phyloP scores from a whole-genome alignment of 2,888 invertebrate genomes.

The Agonopterix subpropinquella region DNA sequence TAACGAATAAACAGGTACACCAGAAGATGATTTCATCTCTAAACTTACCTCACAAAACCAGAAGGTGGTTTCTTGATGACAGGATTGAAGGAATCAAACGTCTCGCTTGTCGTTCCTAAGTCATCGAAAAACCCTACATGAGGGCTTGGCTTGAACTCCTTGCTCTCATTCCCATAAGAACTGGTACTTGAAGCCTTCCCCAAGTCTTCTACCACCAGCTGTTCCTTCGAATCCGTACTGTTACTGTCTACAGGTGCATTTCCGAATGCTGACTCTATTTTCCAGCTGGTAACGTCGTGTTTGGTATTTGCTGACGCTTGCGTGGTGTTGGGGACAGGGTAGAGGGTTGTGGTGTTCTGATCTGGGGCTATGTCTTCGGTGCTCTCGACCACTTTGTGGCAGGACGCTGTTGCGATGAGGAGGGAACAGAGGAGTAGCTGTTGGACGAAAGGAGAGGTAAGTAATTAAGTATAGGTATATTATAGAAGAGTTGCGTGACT shows the following conservation, averaged over 20 bases:
- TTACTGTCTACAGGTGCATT: constrained; percentile 22
- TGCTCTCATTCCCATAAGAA: constrained; percentile 18
- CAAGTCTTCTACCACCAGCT: constrained; percentile 6
- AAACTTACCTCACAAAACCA: constrained; percentile 34
- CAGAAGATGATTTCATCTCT: too few species aligned
- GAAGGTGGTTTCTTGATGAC: constrained; percentile 30
- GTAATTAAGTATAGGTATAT: neutral
- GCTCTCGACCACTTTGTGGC: constrained; percentile 28
- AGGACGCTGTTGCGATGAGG: constrained; percentile 20
- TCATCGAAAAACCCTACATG: constrained; percentile 63
- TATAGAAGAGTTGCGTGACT: too few species aligned
- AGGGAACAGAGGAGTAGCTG: constrained; percentile 34
- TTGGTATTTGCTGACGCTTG: constrained; percentile 2
- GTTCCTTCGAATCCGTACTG: constrained; percentile 17
- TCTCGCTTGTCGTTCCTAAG: constrained; percentile 24
- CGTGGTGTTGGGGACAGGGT: constrained; percentile 28
- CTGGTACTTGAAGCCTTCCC: constrained; percentile 10
- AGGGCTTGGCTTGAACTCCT: constrained; percentile 69
- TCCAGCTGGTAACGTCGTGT: constrained; percentile 34
- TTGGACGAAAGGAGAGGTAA: neutral
- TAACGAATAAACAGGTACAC: too few species aligned
- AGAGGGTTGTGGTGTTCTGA: constrained; percentile 46
- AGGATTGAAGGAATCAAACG: constrained; percentile 23
- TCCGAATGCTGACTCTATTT: constrained; percentile 38
- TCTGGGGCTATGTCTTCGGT: constrained; percentile 25